Evolutionary conservation across 2,113 vertebrate genomes (phyloP).

Genomic region (Puffinus mauretanicus): DNA sequence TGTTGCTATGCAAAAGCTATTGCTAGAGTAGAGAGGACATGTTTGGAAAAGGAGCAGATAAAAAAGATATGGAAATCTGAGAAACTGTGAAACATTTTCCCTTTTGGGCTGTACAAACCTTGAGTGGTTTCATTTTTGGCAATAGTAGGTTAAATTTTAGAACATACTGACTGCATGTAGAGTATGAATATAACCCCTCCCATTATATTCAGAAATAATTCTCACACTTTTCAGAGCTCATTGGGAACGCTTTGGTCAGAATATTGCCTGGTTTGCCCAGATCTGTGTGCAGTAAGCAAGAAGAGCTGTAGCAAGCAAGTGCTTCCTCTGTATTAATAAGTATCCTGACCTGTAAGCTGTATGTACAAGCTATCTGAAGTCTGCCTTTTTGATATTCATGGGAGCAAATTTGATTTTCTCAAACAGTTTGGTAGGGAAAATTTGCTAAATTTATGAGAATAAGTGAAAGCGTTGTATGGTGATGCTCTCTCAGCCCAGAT

Average conservation of each 20-base stretch:
- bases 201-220: neutral
- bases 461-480: neutral
- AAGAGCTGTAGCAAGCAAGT: neutral
- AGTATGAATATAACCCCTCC: neutral
- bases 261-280: neutral
- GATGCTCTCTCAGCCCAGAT: neutral
- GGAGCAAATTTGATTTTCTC: neutral
- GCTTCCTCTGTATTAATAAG: neutral
- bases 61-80: neutral
- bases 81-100: neutral
- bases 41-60: neutral
- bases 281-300: neutral
- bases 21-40: neutral
- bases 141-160: neutral
- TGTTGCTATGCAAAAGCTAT: neutral
- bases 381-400: neutral
- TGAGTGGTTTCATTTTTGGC: neutral
- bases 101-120: neutral
- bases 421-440: neutral
- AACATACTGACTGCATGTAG: neutral
- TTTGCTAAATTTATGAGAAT: neutral
- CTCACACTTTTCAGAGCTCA: neutral
- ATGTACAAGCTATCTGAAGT: neutral
- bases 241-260: neutral
- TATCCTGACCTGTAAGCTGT: neutral